Conservation (phyloP, 2,113 vertebrate species). For the Varanus salvator region DNA sequence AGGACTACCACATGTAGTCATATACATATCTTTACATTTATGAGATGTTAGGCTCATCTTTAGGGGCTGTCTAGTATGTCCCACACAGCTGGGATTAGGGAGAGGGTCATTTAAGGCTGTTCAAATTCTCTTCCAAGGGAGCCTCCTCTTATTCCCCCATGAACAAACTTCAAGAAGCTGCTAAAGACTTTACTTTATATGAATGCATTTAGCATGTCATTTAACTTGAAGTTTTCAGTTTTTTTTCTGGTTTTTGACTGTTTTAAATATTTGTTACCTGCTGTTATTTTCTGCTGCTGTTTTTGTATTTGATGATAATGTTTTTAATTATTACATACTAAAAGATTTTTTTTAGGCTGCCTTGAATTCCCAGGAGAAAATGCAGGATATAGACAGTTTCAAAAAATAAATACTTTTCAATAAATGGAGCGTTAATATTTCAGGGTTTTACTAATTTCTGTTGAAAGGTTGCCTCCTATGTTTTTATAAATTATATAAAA, state of each 20-base stretch:
- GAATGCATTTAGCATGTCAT: background rate
- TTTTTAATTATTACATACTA: background rate
- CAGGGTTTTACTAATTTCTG: slow-evolving; percentile 66
- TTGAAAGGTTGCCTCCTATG: slow-evolving; percentile 64
- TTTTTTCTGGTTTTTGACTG: background rate
- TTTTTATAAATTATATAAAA: slow-evolving; percentile 66
- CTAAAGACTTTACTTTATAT: background rate
- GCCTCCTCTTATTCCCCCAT: background rate
- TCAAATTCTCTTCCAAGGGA: background rate
- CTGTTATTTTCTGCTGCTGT: background rate
- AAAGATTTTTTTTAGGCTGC: background rate
- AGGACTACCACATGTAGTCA: too few species aligned
- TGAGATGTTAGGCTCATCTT: too few species aligned
- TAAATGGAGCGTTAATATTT: slow-evolving; percentile 60
- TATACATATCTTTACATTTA: too few species aligned
- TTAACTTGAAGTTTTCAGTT: background rate
- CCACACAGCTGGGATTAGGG: too few species aligned
- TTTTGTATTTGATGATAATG: background rate
- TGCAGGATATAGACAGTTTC: background rate
- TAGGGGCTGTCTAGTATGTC: too few species aligned
- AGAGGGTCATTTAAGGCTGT: too few species aligned
- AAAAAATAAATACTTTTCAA: background rate
- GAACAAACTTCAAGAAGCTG: background rate
- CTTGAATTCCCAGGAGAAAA: background rate
- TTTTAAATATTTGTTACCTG: background rate